Conservation (phyloP, 2,797 vertebrate genomes). For the Microctenopoma stevenorrisi region DNA sequence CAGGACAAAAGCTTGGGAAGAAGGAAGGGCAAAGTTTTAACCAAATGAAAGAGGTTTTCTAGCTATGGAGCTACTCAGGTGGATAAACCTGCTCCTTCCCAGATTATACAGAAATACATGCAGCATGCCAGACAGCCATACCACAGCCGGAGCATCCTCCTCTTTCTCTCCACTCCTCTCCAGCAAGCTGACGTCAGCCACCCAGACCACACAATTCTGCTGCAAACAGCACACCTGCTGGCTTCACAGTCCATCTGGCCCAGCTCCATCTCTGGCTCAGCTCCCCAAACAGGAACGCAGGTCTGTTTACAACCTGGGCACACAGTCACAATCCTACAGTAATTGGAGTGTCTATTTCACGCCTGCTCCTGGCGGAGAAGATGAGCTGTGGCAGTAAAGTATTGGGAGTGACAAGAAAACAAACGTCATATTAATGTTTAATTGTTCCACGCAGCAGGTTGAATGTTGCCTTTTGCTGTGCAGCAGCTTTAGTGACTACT, state of each 20-base stretch:
- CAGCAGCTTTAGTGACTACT: constrained; percentile 24
- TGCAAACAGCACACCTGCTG: constrained; percentile 82
- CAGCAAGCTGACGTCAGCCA: constrained; percentile 76
- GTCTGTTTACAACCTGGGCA: constrained; percentile 71
- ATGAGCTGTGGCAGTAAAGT: not conserved
- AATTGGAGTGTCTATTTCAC: constrained; percentile 40
- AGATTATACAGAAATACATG: constrained; percentile 48
- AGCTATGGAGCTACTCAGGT: constrained; percentile 41
- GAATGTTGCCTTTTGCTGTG: constrained; percentile 14
- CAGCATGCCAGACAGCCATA: constrained; percentile 61
- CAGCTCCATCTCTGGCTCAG: constrained; percentile 65
- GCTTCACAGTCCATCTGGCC: constrained; percentile 71
- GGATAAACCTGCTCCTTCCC: constrained; percentile 23
- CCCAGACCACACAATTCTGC: constrained; percentile 72
- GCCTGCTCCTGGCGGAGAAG: constrained; percentile 2
- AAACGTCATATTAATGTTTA: constrained; percentile 31
- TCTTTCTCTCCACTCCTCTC: constrained; percentile 58
- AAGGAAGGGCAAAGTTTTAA: constrained; percentile 28
- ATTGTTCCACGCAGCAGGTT: constrained; percentile 34
- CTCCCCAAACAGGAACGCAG: constrained; percentile 57
- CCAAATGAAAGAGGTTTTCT: constrained; percentile 41
- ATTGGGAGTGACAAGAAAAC: constrained; percentile 27
- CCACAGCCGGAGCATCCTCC: constrained; percentile 50
- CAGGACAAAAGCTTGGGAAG: constrained; percentile 33
- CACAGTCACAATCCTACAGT: constrained; percentile 55